A percentile compares a stretch with the other conserved stretches of the same genome.
These are phyloP conservation scores for Malacoraja senta DNA, from an alignment of 2,797 vertebrate genomes.

Conservation along the genomic window DNA sequence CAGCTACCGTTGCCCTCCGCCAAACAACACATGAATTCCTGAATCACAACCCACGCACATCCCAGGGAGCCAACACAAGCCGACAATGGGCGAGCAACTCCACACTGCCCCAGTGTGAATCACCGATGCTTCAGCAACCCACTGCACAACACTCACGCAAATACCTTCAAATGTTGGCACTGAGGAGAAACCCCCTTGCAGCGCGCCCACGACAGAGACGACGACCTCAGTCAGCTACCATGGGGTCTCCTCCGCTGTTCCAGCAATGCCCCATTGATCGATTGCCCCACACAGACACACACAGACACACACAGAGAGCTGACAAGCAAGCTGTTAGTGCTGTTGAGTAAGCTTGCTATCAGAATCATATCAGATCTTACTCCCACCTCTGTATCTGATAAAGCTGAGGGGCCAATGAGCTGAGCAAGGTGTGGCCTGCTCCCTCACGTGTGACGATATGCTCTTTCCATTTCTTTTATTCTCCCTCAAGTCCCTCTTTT, in stretches of 20 bases:
- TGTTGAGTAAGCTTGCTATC: not conserved
- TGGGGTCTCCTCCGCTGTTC: not conserved
- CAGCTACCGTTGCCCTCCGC: not conserved
- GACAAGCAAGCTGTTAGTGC: not conserved
- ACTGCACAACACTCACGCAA: too few species aligned
- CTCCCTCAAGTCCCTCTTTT: not conserved
- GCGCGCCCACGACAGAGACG: too few species aligned
- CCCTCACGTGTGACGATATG: too few species aligned
- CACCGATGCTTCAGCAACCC: too few species aligned
- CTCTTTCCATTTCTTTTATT: too few species aligned
- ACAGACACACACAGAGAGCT: too few species aligned
- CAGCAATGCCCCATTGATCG: not conserved
- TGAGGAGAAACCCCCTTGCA: not conserved
- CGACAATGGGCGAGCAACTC: not conserved
- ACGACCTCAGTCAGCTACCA: not conserved
- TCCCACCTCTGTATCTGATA: slow-evolving; percentile 3
- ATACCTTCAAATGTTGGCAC: not conserved
- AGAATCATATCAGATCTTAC: not conserved
- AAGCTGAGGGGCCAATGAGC: not conserved
- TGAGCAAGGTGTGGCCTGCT: not conserved
- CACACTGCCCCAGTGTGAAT: not conserved
- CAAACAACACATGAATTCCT: too few species aligned
- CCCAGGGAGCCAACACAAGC: not conserved
- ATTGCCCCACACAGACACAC: too few species aligned
- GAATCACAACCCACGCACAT: not conserved